Evolutionary conservation across 2,113 vertebrate species (phyloP).

Genomic region (Garra rufa): DNA sequence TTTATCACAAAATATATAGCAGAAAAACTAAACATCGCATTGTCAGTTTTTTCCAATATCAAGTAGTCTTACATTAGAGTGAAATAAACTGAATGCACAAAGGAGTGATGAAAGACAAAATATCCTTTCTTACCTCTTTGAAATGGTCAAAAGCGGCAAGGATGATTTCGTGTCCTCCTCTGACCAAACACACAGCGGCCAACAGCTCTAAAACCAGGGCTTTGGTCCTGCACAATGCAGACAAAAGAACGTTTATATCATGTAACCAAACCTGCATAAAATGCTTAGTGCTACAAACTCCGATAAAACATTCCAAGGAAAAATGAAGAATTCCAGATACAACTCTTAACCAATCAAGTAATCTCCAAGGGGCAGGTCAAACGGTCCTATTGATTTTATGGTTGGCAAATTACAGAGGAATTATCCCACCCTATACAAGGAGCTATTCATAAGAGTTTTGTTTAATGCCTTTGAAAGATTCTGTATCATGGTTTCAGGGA

Average conservation of each 20-base stretch:
- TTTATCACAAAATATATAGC: not conserved
- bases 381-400: not conserved
- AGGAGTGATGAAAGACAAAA: not conserved
- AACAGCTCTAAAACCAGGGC: slow-evolving; percentile 92
- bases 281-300: not conserved
- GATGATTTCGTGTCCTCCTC: slow-evolving; percentile 98
- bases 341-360: not conserved
- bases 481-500: not conserved
- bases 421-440: not conserved
- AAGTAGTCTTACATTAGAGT: not conserved
- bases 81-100: not conserved
- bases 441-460: slow-evolving; percentile 8
- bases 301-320: not conserved
- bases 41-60: too few species aligned
- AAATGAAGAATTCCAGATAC: not conserved
- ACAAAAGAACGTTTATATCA: not conserved
- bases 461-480: slow-evolving; percentile 11
- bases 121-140: slow-evolving; percentile 85
- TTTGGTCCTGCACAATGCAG: slow-evolving; percentile 84
- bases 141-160: slow-evolving; percentile 95
- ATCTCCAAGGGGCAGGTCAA: not conserved
- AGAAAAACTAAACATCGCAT: not conserved
- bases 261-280: not conserved
- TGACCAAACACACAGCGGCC: slow-evolving; percentile 93
- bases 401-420: not conserved